Percentiles rank a stretch among this genome's conserved stretches.
These are phyloP conservation scores for Aurelia aurita complex sp. Pacific DNA, from an alignment of 30 jellyfish, hydroid and myxozoan species.

Conservation along the genomic window DNA sequence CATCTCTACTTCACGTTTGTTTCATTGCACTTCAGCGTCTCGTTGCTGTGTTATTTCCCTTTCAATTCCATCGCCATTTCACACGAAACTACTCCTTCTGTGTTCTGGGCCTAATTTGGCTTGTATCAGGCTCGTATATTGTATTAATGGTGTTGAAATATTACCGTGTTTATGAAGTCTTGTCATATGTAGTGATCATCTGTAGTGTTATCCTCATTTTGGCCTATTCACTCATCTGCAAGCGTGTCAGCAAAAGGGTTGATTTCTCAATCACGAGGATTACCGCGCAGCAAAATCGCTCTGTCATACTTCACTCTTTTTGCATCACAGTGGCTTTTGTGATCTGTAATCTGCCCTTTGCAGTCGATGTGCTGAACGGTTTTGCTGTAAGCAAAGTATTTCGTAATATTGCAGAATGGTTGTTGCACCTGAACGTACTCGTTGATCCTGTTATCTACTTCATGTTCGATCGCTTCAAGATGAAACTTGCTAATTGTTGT, in stretches of 20 bases:
- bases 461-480: background rate
- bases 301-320: background rate
- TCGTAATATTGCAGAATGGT: background rate
- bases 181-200: background rate
- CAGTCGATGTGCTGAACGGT: background rate
- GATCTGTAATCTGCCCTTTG: background rate
- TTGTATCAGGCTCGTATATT: background rate
- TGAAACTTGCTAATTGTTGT: background rate
- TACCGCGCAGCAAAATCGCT: constrained; percentile 2
- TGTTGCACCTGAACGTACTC: background rate
- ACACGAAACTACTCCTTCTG: background rate
- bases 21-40: background rate
- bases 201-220: background rate
- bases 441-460: background rate
- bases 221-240: background rate
- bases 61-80: background rate
- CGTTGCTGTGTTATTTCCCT: background rate
- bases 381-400: background rate
- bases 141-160: background rate
- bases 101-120: background rate
- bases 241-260: background rate
- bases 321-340: constrained; percentile 1
- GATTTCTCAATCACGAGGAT: background rate
- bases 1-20: background rate
- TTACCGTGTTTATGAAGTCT: background rate